Percentiles rank a stretch among this genome's conserved stretches.
Evolutionary conservation across 1,140 invertebrate species (phyloP).

Genomic region (Pseudobourletiella spinata): DNA sequence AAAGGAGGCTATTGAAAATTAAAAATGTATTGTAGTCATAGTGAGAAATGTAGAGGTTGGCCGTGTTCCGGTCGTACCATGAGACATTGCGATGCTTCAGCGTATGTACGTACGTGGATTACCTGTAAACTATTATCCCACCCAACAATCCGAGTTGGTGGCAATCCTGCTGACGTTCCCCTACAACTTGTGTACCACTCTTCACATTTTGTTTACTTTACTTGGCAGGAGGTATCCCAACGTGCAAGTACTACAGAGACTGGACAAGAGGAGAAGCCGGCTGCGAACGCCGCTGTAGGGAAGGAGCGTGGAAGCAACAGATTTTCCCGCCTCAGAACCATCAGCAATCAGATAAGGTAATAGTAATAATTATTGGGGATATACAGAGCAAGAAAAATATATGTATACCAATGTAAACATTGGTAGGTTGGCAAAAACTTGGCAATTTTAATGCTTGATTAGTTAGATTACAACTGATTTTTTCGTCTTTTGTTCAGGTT

Average conservation of each 20-base stretch:
- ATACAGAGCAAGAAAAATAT: neutral
- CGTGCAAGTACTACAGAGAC: neutral
- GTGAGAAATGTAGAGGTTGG: too few relatives aligned
- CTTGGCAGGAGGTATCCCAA: neutral
- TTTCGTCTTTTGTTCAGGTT: constrained; percentile 40
- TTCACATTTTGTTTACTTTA: neutral
- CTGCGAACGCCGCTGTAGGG: neutral
- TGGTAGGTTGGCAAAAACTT: neutral
- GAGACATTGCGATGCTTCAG: too few relatives aligned
- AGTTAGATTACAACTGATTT: too few relatives aligned
- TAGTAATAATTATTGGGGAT: neutral
- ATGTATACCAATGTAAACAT: neutral
- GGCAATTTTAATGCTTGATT: neutral
- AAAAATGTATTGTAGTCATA: too few relatives aligned
- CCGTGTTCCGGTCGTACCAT: too few relatives aligned
- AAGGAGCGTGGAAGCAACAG: neutral
- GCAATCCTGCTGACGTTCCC: neutral
- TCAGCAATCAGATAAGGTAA: constrained; percentile 60
- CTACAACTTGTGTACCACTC: neutral
- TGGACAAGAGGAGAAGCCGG: neutral
- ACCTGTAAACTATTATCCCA: too few relatives aligned
- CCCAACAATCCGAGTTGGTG: neutral
- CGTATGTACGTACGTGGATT: too few relatives aligned
- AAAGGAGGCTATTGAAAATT: too few relatives aligned
- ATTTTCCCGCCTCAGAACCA: constrained; percentile 51